Evolutionary conservation across 1,140 invertebrate genomes (phyloP).

Genomic region (Drosophila dunni): DNA sequence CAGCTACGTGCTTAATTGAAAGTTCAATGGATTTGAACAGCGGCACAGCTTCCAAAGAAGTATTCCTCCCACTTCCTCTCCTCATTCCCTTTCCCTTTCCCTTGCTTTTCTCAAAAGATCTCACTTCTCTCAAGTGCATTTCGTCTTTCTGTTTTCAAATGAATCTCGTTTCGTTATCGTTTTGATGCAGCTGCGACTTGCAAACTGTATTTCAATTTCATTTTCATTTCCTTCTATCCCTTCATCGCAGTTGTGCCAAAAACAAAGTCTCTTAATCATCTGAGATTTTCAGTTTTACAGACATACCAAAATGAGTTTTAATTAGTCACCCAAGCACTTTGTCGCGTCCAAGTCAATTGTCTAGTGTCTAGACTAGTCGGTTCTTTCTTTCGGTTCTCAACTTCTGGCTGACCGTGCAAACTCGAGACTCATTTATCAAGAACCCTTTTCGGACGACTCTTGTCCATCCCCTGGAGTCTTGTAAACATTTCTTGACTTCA

Average conservation of each 20-base stretch:
- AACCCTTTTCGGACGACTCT: neutral
- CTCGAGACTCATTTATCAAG: conserved; percentile 12
- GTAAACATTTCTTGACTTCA: conserved; percentile 10
- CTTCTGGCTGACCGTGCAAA: conserved; percentile 17
- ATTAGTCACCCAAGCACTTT: conserved; percentile 35
- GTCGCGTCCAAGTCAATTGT: conserved; percentile 32
- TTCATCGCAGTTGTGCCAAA: conserved; percentile 2
- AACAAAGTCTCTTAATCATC: conserved; percentile 27
- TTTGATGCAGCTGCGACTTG: conserved; percentile 34
- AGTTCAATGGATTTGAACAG: conserved; percentile 56
- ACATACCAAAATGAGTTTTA: conserved; percentile 23
- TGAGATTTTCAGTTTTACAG: conserved; percentile 19
- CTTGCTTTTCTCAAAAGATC: conserved; percentile 11
- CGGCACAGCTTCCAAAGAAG: conserved; percentile 41
- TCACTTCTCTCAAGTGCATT: conserved; percentile 35
- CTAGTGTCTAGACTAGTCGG: conserved; percentile 36
- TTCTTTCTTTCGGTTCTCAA: neutral
- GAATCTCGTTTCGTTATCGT: conserved; percentile 15
- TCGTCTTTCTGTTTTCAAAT: conserved; percentile 26
- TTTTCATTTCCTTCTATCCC: neutral
- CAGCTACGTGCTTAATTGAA: conserved; percentile 61
- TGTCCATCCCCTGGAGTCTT: neutral
- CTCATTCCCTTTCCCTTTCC: no score
- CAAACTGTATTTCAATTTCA: conserved; percentile 13
- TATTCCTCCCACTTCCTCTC: neutral